A percentile compares a stretch with the other conserved stretches of the same genome.
Conservation (phyloP, 2,797 vertebrate species). For the Periparus ater region DNA sequence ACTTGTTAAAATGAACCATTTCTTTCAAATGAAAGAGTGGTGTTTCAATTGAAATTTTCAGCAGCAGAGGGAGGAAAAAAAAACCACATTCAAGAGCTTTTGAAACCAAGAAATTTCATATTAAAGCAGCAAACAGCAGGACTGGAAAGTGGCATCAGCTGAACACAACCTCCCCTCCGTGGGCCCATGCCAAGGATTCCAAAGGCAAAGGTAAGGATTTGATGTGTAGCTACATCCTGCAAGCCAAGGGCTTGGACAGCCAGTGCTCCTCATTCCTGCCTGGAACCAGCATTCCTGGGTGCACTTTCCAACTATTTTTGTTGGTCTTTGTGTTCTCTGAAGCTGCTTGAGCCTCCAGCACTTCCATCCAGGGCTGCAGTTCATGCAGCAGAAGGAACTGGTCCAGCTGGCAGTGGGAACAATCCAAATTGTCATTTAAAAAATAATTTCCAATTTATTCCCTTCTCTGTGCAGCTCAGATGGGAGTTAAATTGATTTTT, state of each 20-base stretch:
- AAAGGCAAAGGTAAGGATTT: not conserved
- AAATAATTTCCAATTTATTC: conserved; percentile 49
- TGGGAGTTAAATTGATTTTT: conserved; percentile 53
- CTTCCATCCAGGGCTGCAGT: not conserved
- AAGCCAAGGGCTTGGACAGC: not conserved
- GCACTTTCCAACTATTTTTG: not conserved
- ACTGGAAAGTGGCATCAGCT: not conserved
- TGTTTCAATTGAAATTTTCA: not conserved
- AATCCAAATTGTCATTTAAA: conserved; percentile 11
- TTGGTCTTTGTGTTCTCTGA: not conserved
- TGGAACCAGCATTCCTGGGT: not conserved
- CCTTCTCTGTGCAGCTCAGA: conserved; percentile 11
- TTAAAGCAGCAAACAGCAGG: not conserved
- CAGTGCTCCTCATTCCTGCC: not conserved
- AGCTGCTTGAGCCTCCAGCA: not conserved
- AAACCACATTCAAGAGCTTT: not conserved
- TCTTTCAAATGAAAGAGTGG: not conserved
- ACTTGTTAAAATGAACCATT: not conserved
- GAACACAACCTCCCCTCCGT: not conserved
- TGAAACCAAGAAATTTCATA: not conserved
- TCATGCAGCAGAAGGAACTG: not conserved
- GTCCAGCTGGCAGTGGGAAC: conserved; percentile 28
- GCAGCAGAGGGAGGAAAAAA: not conserved
- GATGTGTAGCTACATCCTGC: not conserved
- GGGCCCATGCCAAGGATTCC: not conserved